Conservation (phyloP, 2,113 vertebrate genomes). For the Morone saxatilis region DNA sequence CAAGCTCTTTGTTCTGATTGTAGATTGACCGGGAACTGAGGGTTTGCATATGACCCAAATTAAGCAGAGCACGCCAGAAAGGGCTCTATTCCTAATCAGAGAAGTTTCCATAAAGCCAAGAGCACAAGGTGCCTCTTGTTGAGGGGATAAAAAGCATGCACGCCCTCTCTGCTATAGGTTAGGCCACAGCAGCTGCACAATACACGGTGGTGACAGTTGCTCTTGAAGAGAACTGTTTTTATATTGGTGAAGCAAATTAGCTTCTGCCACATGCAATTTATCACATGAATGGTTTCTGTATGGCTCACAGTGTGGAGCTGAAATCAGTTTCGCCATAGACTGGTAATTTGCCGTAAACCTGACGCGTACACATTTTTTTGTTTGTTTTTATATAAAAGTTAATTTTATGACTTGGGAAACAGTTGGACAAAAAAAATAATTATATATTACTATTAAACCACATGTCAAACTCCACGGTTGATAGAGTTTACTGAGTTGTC, state of each 20-base stretch:
- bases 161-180: constrained; percentile 54
- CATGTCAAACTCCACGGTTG: background rate
- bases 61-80: constrained; percentile 51
- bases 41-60: constrained; percentile 73
- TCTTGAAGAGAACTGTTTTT: constrained; percentile 49
- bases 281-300: constrained; percentile 10
- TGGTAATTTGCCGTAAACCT: background rate
- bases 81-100: constrained; percentile 68
- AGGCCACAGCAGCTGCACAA: constrained; percentile 59
- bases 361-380: too few species aligned
- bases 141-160: constrained; percentile 58
- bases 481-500: background rate
- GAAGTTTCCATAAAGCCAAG: constrained; percentile 70
- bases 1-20: constrained; percentile 64
- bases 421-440: background rate
- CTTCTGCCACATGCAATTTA: constrained; percentile 38
- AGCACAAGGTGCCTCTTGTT: constrained; percentile 79
- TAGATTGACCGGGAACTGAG: constrained; percentile 45
- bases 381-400: background rate
- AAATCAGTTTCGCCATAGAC: background rate
- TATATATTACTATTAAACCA: background rate
- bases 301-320: background rate
- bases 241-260: constrained; percentile 41
- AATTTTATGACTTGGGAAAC: background rate
- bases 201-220: constrained; percentile 60